Conservation (phyloP, 2,888 invertebrate genomes). For the Archips crataeganus region DNA sequence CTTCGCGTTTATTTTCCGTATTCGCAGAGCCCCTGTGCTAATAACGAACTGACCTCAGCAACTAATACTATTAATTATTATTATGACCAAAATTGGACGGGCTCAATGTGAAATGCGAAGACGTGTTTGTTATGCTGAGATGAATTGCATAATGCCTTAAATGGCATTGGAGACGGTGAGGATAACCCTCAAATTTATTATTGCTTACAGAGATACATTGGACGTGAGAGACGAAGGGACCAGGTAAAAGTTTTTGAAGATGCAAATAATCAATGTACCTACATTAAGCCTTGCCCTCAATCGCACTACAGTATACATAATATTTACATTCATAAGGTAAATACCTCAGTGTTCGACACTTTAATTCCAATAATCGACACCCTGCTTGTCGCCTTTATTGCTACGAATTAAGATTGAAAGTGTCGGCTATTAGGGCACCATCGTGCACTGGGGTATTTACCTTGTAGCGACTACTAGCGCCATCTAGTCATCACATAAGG, state of each 20-base stretch:
- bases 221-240: neutral
- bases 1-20: slow-evolving; percentile 35
- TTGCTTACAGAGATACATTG: neutral
- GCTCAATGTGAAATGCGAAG: slow-evolving; percentile 21
- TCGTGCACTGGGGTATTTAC: no score
- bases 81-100: slow-evolving; percentile 20
- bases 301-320: neutral
- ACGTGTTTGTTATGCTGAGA: slow-evolving; percentile 18
- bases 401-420: no score
- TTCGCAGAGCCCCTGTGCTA: slow-evolving; percentile 13
- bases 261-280: neutral
- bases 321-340: no score
- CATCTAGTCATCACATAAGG: no score
- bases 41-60: slow-evolving; percentile 30
- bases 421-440: no score
- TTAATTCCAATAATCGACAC: no score
- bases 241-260: neutral
- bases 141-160: slow-evolving; percentile 20
- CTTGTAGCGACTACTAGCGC: no score
- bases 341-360: no score
- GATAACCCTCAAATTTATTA: slow-evolving; percentile 19
- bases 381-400: no score
- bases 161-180: slow-evolving; percentile 15
- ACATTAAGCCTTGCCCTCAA: neutral
- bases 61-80: slow-evolving; percentile 28